Evolutionary conservation across 2,888 invertebrate species (phyloP), one percentile per base, ranked within the genome.

Genomic region (Dastarcus helophoroides): DNA sequence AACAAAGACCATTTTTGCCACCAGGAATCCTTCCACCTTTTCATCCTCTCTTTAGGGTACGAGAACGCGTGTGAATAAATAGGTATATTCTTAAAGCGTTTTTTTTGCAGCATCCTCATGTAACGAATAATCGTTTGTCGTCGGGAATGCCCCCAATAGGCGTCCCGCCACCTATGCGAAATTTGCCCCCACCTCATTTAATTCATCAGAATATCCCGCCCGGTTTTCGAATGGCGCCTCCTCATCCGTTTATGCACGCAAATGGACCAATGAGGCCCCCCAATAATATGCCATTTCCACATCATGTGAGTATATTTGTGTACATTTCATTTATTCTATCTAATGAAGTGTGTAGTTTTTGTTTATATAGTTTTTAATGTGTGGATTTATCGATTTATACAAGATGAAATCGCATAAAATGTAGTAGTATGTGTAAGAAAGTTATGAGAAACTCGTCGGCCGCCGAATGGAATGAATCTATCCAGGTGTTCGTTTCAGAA

Each of bases 71-170:
- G n/a, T n/a, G n/a, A n/a, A n/a, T n/a, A n/a, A n/a, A n/a, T n/a
- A n/a, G n/a, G n/a, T n/a, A n/a, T n/a, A n/a, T n/a, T n/a, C n/a
- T n/a, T n/a, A n/a, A n/a, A n/a, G n/a, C n/a, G n/a, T n/a, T n/a
- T 35, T 29, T 15, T 36, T 40, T 40, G 27, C 22, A 47, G 47
- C 45, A 46, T 45, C 51, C 50, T 27, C 38, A 50, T 35, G 48
- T 49, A 30, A 51, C 54, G n/a, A 44, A 46, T 8, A 47, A 57
- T 3, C 50, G 62, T 31, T 54, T 59, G 43, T 64, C 64, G 3
- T 61, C 61, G 4, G 63, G 63, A 8, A 38, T 65, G 15, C 61
- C 58, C 34, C 64, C 60, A 5, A 52, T 60, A 44, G 56, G 58
- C 40, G 53, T 61, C 36, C 53, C 60, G 39, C 65, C 62, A 27